Evolutionary conservation across 2,888 invertebrate genomes (phyloP).

Genomic region (Phlogophora meticulosa): DNA sequence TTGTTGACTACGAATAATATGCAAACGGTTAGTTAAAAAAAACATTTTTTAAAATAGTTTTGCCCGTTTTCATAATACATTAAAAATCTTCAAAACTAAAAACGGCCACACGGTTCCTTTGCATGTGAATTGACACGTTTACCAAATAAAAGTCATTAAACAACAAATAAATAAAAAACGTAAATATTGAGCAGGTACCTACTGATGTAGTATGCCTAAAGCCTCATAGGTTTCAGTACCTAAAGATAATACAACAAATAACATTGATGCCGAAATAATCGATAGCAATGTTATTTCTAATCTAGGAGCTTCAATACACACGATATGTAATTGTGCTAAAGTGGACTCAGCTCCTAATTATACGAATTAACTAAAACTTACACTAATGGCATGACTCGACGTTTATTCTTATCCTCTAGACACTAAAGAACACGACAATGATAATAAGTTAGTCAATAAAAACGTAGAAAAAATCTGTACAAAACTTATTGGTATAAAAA

Average conservation of each 20-base stretch:
- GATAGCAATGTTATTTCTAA: slow-evolving; percentile 60
- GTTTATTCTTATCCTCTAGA: slow-evolving; percentile 80
- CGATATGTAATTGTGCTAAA: slow-evolving; percentile 64
- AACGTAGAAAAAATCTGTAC: slow-evolving; percentile 80
- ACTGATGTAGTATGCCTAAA: slow-evolving; percentile 62
- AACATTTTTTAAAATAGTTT: too few species aligned
- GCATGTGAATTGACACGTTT: too few species aligned
- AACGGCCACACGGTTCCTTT: too few species aligned
- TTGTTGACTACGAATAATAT: too few species aligned
- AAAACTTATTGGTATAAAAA: slow-evolving; percentile 79
- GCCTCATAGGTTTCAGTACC: slow-evolving; percentile 63
- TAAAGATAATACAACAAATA: slow-evolving; percentile 56
- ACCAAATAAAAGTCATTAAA: slow-evolving; percentile 2
- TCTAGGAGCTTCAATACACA: slow-evolving; percentile 38
- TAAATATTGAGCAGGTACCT: slow-evolving; percentile 64
- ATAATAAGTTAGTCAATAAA: slow-evolving; percentile 72
- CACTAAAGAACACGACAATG: slow-evolving; percentile 70
- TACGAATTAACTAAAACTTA: slow-evolving; percentile 77
- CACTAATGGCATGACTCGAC: slow-evolving; percentile 90
- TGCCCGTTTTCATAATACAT: too few species aligned
- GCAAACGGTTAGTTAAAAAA: too few species aligned
- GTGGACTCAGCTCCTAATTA: slow-evolving; percentile 58
- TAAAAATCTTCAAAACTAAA: too few species aligned
- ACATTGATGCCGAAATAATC: slow-evolving; percentile 54
- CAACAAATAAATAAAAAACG: slow-evolving; percentile 45